Evolutionary conservation across 2,888 invertebrate genomes (phyloP).

Genomic region (Sceliomorpha sp.): DNA sequence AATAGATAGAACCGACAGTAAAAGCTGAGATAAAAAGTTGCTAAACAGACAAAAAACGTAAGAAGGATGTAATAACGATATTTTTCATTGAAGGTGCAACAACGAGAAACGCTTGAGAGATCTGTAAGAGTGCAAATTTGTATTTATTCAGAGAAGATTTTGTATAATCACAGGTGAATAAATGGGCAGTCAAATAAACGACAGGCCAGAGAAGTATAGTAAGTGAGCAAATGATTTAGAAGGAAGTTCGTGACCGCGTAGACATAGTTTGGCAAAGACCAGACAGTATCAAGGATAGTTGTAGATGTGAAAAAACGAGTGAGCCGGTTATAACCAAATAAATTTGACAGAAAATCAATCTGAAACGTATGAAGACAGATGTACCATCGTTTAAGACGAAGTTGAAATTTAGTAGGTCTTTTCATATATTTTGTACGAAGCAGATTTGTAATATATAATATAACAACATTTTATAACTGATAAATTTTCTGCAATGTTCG

Average conservation of each 20-base stretch:
- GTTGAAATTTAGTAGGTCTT: neutral
- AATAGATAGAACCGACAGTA: slow-evolving; percentile 54
- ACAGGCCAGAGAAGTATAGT: slow-evolving; percentile 37
- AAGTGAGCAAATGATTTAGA: slow-evolving; percentile 51
- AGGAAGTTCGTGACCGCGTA: slow-evolving; percentile 49
- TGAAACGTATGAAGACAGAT: neutral
- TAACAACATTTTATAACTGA: no score
- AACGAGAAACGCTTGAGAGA: slow-evolving; percentile 63
- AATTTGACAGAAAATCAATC: neutral
- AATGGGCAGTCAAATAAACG: slow-evolving; percentile 57
- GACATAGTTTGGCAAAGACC: slow-evolving; percentile 64
- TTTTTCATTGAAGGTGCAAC: slow-evolving; percentile 64
- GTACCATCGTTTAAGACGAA: neutral
- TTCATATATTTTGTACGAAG: no score
- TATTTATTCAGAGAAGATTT: slow-evolving; percentile 54
- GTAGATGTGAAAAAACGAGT: slow-evolving; percentile 38
- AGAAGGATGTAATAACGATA: slow-evolving; percentile 59
- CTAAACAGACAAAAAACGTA: slow-evolving; percentile 66
- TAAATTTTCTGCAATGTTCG: no score
- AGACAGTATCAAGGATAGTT: slow-evolving; percentile 65
- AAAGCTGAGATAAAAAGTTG: slow-evolving; percentile 69
- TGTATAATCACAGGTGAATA: slow-evolving; percentile 58
- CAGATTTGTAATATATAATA: neutral
- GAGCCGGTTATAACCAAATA: slow-evolving; percentile 10
- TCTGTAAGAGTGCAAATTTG: slow-evolving; percentile 62